Conservation (phyloP, 2,113 vertebrate species). For the Sorex araneus region DNA sequence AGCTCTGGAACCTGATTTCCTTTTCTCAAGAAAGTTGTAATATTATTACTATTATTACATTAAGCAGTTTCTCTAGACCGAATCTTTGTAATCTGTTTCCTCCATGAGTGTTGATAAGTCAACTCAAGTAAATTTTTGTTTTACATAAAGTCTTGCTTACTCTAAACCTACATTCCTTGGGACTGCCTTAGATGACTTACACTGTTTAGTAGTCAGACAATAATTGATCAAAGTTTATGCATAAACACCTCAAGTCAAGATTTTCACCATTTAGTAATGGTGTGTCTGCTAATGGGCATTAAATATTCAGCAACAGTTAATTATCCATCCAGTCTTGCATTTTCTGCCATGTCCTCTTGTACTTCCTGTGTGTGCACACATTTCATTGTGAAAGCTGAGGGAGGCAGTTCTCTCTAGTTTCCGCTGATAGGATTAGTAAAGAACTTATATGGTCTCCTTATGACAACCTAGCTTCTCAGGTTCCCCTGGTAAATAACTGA, state of each 20-base stretch:
- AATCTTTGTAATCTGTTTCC: slow-evolving; percentile 2
- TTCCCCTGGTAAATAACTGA: neutral
- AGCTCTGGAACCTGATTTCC: neutral
- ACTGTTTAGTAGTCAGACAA: neutral
- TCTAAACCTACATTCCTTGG: neutral
- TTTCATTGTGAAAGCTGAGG: neutral
- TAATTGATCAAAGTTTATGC: neutral
- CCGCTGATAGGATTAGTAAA: neutral
- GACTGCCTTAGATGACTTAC: neutral
- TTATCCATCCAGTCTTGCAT: neutral
- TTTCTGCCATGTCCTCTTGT: neutral
- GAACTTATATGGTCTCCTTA: neutral
- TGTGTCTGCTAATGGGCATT: neutral
- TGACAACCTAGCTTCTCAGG: neutral
- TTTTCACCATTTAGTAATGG: neutral
- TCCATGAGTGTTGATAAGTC: neutral
- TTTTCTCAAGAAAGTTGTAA: neutral
- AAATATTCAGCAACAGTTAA: neutral
- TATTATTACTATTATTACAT: neutral
- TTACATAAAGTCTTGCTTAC: neutral
- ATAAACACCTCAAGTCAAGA: neutral
- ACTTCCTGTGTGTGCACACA: neutral
- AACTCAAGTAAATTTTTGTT: neutral
- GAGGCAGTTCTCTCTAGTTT: neutral
- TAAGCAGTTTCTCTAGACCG: neutral